Conservation (phyloP, 2,113 vertebrate species). For the Macquaria ambigua region DNA sequence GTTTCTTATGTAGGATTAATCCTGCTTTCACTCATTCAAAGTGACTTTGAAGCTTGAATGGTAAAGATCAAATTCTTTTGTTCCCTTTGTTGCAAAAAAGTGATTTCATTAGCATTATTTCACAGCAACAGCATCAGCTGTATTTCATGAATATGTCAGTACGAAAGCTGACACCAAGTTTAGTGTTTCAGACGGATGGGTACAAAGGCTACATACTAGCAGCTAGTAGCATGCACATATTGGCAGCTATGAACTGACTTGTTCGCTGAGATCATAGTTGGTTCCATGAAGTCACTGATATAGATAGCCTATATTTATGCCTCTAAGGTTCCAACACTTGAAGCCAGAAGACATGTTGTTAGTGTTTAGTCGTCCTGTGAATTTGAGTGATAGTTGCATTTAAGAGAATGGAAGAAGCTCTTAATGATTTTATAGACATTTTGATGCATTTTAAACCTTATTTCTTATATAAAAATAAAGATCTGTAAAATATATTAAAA, state of each 20-base stretch:
- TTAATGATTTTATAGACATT: not conserved
- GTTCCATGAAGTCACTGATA: not conserved
- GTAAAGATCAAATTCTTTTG: not conserved
- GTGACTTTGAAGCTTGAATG: not conserved
- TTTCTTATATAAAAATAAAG: too few species aligned
- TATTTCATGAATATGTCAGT: conserved; percentile 8
- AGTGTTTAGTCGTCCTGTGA: not conserved
- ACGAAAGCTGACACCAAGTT: not conserved
- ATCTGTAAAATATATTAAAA: too few species aligned
- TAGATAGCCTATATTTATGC: not conserved
- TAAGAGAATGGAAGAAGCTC: not conserved
- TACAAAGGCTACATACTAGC: not conserved
- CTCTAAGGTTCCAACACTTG: not conserved
- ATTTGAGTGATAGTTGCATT: not conserved
- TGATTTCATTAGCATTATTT: conserved; percentile 1
- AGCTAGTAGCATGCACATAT: not conserved
- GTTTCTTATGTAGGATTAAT: not conserved
- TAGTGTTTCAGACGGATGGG: not conserved
- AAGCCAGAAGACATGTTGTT: not conserved
- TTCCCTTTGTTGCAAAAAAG: conserved; percentile 1
- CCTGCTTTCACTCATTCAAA: conserved; percentile 4
- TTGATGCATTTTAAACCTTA: not conserved
- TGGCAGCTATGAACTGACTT: not conserved
- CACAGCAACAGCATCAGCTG: conserved; percentile 3
- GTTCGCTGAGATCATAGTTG: conserved; percentile 9